phyloP scores from a whole-genome alignment of 2,888 invertebrate species.

The Acronicta alni region DNA sequence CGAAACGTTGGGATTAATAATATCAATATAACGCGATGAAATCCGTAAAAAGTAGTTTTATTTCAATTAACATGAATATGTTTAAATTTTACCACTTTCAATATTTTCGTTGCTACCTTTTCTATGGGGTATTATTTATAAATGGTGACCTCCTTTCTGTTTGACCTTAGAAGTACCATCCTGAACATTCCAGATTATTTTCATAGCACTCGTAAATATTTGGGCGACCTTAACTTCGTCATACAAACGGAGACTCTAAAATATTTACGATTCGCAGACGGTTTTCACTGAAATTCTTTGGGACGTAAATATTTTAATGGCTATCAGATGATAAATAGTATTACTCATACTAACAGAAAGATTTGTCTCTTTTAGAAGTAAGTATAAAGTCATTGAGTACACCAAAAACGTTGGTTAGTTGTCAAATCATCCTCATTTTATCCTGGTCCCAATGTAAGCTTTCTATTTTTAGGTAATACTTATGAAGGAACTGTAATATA shows the following conservation, averaged over 20 bases:
- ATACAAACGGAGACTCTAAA: constrained; percentile 37
- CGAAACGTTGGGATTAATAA: too few relatives aligned
- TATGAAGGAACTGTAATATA: too few relatives aligned
- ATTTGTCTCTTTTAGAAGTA: background rate
- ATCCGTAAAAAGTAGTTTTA: too few relatives aligned
- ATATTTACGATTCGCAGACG: constrained; percentile 50
- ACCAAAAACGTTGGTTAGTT: too few relatives aligned
- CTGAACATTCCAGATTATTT: constrained; percentile 57
- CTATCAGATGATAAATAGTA: constrained; percentile 11
- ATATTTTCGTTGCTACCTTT: background rate
- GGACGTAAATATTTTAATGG: constrained; percentile 28
- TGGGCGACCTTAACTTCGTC: constrained; percentile 45
- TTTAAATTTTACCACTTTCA: too few relatives aligned
- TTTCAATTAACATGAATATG: too few relatives aligned
- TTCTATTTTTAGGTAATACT: too few relatives aligned
- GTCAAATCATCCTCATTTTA: too few relatives aligned
- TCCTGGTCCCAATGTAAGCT: too few relatives aligned
- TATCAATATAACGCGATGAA: too few relatives aligned
- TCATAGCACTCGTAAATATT: constrained; percentile 50
- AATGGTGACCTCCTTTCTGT: constrained; percentile 21
- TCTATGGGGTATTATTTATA: constrained; percentile 7
- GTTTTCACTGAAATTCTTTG: constrained; percentile 40
- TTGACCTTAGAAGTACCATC: constrained; percentile 51
- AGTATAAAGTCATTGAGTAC: too few relatives aligned
- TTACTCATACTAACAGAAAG: constrained; percentile 13